Base-by-base conservation (phyloP, 2,888 invertebrate genomes). In the Ophion ventricosus region DNA sequence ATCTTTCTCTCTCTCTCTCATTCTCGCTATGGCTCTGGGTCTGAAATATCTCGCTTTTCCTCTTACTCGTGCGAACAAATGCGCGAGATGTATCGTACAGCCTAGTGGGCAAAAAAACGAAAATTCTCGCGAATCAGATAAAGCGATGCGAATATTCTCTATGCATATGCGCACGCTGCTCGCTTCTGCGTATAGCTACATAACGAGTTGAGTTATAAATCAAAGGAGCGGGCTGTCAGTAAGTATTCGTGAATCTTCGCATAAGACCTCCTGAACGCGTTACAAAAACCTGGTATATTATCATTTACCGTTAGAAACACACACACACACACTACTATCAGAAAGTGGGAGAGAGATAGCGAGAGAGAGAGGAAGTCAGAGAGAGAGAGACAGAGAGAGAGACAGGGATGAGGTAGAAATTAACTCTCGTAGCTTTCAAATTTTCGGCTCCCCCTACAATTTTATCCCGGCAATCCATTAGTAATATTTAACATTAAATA, bases 81-180 rank as follows among this genome's bases (percentile, higher is more conserved):
- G 20, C 35, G 75, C 35, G 63, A 74, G 78, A 77, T 64, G 56
- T 54, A 78, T 87, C 84, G 69, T 73, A 69, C 61, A 80, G 63
- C 82, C 57, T 80, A 78, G 80, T 74, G 26, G 56, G 26, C 67
- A 72, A 43, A 79, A 73, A 78, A 75, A 56, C 57, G 78, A 73
- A 63, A 83, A 76, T 43, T 59, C 56, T 80, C 54, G 84, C 67
- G 87, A 72, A 90, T 90, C 89, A 89, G 90, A 91, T 89, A 89
- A 90, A 88, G 84, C 85, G 14, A 29, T 59, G 43, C 82, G 86
- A 88, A 86, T 84, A 82, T 80, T 75, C 70, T 25, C 75, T 69
- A 70, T 83, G 25, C 63, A 54, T 26, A 56, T 56, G 23, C 54
- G 57, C 54, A 56, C 57, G 57, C 66, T 59, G 25, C 66, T 40